Percentiles rank a stretch among this genome's conserved stretches.
Conservation (phyloP, 2,888 invertebrate genomes). For the Ferrisia virgata region DNA sequence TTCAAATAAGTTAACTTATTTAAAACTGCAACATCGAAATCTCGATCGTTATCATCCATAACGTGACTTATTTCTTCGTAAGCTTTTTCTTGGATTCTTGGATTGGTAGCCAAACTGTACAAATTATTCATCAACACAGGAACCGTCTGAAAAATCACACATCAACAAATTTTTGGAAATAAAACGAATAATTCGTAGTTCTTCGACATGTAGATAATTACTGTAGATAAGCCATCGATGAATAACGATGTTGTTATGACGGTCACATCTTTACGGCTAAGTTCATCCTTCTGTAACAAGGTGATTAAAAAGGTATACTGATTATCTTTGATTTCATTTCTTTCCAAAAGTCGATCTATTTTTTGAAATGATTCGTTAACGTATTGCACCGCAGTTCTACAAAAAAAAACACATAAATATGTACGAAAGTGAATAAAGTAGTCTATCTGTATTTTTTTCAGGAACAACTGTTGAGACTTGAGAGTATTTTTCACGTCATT, state of each 20-base stretch:
- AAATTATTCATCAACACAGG: constrained; percentile 54
- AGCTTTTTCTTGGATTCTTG: constrained; percentile 53
- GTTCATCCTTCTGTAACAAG: constrained; percentile 54
- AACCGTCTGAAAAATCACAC: constrained; percentile 52
- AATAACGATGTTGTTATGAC: constrained; percentile 57
- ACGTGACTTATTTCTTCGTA: constrained; percentile 52
- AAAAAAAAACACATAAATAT: background rate
- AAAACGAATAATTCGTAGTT: background rate
- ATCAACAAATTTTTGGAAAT: background rate
- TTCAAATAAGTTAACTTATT: constrained; percentile 53
- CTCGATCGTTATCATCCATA: constrained; percentile 50
- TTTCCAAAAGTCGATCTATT: constrained; percentile 49
- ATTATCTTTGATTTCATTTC: constrained; percentile 40
- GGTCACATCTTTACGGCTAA: constrained; percentile 55
- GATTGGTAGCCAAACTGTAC: constrained; percentile 54
- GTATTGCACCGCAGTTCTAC: constrained; percentile 43
- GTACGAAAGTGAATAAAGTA: background rate
- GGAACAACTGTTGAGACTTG: background rate
- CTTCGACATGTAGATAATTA: constrained; percentile 50
- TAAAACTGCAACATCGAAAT: constrained; percentile 50
- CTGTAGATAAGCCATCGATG: constrained; percentile 58
- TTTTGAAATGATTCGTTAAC: constrained; percentile 45
- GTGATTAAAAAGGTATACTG: constrained; percentile 55
- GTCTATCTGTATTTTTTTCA: too few relatives aligned
- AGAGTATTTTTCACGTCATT: background rate